A percentile compares a stretch with the other conserved stretches of the same genome.
phyloP scores from a whole-genome alignment of 2,113 vertebrate genomes.

The Pseudopodoces humilis region DNA sequence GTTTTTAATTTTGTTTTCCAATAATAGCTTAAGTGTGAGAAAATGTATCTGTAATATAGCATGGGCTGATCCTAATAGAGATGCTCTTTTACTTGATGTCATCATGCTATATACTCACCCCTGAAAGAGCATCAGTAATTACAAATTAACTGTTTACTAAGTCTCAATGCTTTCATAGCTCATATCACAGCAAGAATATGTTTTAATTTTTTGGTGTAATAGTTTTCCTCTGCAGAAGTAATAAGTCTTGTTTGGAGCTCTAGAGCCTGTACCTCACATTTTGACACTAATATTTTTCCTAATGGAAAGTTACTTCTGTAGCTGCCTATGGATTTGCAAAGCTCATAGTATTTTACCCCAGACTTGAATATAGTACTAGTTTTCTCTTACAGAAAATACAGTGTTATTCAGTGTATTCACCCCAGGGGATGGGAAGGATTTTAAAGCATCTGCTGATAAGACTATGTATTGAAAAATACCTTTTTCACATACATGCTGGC shows the following conservation, averaged over 20 bases:
- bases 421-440: background rate
- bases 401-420: background rate
- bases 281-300: background rate
- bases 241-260: background rate
- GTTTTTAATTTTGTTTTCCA: background rate
- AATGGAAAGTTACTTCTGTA: background rate
- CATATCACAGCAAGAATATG: background rate
- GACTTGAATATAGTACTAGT: background rate
- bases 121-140: background rate
- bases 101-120: background rate
- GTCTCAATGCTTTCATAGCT: background rate
- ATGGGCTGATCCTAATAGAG: background rate
- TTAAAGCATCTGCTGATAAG: background rate
- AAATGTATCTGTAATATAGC: background rate
- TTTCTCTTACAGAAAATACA: background rate
- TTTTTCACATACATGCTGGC: background rate
- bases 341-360: background rate
- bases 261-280: background rate
- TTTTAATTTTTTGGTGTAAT: background rate
- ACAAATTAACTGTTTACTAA: background rate
- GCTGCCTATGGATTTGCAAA: background rate
- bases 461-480: background rate
- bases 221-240: background rate
- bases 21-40: background rate
- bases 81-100: background rate